Conservation (phyloP, 2,797 vertebrate species). For the Enteromius trimaculatus region DNA sequence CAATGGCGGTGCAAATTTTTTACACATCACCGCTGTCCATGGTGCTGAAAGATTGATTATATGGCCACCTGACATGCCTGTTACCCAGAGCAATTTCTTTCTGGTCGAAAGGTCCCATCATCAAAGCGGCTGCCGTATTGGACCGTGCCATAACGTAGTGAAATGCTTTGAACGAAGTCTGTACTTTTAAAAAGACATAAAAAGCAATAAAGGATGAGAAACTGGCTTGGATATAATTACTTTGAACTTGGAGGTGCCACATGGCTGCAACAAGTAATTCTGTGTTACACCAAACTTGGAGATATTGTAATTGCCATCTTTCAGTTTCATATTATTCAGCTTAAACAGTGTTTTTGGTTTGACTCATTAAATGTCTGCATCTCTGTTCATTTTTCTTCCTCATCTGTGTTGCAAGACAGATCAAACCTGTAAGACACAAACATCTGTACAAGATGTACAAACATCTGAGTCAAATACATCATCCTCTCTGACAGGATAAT, state of each 20-base stretch:
- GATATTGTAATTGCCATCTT: neutral
- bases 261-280: neutral
- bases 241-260: conserved; percentile 21
- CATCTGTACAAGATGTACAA: neutral
- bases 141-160: conserved; percentile 12
- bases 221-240: conserved; percentile 17
- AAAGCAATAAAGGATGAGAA: neutral
- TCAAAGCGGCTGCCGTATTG: conserved; percentile 8
- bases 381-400: neutral
- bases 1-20: neutral
- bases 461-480: conserved; percentile 14
- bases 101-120: conserved; percentile 19
- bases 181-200: conserved; percentile 26
- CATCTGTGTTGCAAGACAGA: neutral
- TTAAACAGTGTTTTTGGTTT: neutral
- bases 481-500: conserved; percentile 11
- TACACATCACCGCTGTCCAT: conserved; percentile 13
- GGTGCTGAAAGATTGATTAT: conserved; percentile 48
- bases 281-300: neutral
- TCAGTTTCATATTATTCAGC: neutral
- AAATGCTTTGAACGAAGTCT: conserved; percentile 20
- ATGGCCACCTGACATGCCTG: conserved; percentile 44
- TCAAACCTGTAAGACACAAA: neutral
- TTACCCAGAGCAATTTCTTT: conserved; percentile 47
- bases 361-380: neutral